Evolutionary conservation across 2,797 vertebrate genomes (phyloP).

Genomic region (Diceros bicornis): DNA sequence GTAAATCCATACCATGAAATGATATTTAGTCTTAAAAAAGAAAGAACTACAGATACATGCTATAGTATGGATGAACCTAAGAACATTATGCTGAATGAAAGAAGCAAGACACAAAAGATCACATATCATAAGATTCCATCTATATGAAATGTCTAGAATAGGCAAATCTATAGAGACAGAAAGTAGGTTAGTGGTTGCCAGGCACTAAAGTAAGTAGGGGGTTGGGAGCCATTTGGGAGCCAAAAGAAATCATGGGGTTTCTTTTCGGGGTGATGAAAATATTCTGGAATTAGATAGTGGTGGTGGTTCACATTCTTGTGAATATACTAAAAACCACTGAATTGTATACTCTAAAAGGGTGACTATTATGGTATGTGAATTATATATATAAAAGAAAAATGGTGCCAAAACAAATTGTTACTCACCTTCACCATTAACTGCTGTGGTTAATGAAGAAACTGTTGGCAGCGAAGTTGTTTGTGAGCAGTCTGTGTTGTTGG

Average conservation of each 20-base stretch:
- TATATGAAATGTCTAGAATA: conserved; percentile 23
- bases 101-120: not conserved
- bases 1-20: not conserved
- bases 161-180: not conserved
- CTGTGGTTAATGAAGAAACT: not conserved
- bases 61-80: not conserved
- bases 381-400: not conserved
- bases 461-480: accelerated
- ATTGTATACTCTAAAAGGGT: not conserved
- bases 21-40: not conserved
- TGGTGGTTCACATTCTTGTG: not conserved
- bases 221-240: not conserved
- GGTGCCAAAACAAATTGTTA: not conserved
- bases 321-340: not conserved
- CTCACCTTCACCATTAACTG: conserved; percentile 58
- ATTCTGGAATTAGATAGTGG: not conserved
- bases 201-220: not conserved
- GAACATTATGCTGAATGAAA: not conserved
- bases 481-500: not conserved
- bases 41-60: not conserved
- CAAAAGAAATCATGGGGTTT: too few relatives aligned
- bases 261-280: conserved; percentile 7
- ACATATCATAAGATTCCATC: not conserved
- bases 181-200: not conserved
- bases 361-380: not conserved